Base-by-base conservation (phyloP, 2,113 vertebrate genomes). In the Paradoxurus hermaphroditus region DNA sequence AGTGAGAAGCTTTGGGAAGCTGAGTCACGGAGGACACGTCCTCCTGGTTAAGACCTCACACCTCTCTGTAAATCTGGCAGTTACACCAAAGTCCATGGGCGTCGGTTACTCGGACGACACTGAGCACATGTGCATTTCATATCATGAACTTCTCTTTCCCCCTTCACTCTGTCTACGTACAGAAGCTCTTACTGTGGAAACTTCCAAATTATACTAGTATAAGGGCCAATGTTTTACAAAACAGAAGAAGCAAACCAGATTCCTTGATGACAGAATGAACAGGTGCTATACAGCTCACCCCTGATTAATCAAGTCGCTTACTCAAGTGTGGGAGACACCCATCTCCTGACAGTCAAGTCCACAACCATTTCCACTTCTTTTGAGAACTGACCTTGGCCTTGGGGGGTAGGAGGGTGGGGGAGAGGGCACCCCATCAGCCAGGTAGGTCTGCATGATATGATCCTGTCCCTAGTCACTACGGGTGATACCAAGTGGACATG, bases 101-200 rank as follows among this genome's bases (percentile, higher is more conserved):
- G 25, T 27, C 27, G 9, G 29, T 51, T 18, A 65, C 59, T 36
- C 5, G 18, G 86, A 53, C 23, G 18, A 56, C 23, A n/a, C 25
- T 1, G 11, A 65, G 29, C 18, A 29, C 2, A 9, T 23, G 25
- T 21, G 11, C 2, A 0, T n/a, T 2, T 41, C 5, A 0, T 1
- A 25, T 29, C 68, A 21, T 0, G 31, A 65, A 19, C 36, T 49
- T 51, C 59, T 15, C 2, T 11, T 39, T 14, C 16, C 51, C n/a
- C 18, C 51, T 14, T 46, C 70, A n/a, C 12, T 31, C 82, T 63
- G n/a, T 44, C 1, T 39, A 21, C 3, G 4, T 7, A 59, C 44
- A 51, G 59, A 65, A 10, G 56, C 4, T 41, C 79, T 41, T 36
- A 1, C 4, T 91, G 62, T 1, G 59, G 59, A 89, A 65, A n/a